Base-by-base conservation (phyloP, 2,888 invertebrate species). In the Catotricha subobsoleta region DNA sequence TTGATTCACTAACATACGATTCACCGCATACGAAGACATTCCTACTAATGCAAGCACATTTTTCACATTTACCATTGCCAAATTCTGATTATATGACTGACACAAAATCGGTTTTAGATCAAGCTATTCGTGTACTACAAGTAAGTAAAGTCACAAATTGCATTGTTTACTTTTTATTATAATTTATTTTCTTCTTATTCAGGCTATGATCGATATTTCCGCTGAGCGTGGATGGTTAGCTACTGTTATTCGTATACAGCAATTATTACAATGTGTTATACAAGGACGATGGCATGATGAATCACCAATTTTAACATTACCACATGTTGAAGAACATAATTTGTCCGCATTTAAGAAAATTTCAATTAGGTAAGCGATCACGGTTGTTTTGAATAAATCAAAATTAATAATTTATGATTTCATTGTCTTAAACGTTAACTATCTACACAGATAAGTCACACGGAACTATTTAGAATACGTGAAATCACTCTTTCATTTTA, bases 81-180 rank as follows among this genome's bases (percentile, higher is more conserved):
- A 83, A 82, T 53, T 74, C 91, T 0, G 98, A 99, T 65, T 99
- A 97, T 59, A 66, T 79, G 42, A 95, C 97, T 0, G 98, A 99
- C 63, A 76, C 90, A 28, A 97, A 98, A 64, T 90, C 91, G 12
- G 91, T 95, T 1, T 68, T 99, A 39, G 98, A 99, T 64, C 95
- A 98, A 62, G 77, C 92, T 15, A 80, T 95, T 33, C 75, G 98
- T 55, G 87, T 98, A 47, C 63, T 95, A 49, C 94, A 94, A 70
- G 84, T 83, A 60, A 53, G 52, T n/a, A 35, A 39, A n/a, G 10
- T 19, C 15, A 29, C 13, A 30, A 45, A 31, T 43, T 40, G 2
- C n/a, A 10, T 29, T 35, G 36, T 19, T 44, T n/a, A n/a, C n/a
- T n/a, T n/a, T n/a, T n/a, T n/a, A n/a, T n/a, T n/a, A n/a, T n/a